Conservation (phyloP, 2,113 vertebrate species). For the Menura novaehollandiae region DNA sequence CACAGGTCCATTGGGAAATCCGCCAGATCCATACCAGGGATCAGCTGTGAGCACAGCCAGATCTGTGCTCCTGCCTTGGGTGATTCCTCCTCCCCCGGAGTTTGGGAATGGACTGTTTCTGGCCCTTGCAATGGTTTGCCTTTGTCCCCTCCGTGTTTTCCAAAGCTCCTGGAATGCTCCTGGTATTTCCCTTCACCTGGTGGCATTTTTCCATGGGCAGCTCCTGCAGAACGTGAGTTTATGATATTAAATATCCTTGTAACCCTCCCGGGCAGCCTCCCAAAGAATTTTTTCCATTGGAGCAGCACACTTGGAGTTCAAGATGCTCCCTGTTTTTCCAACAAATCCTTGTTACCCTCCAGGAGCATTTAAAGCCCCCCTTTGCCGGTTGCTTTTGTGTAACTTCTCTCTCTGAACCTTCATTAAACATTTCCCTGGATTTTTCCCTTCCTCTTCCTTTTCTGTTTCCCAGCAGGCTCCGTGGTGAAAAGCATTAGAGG, state of each 20-base stretch:
- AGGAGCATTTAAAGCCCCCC: neutral
- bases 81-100: too few species aligned
- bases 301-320: neutral
- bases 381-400: neutral
- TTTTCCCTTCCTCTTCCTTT: neutral
- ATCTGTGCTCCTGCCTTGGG: neutral
- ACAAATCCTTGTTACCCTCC: neutral
- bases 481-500: neutral
- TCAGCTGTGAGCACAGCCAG: neutral
- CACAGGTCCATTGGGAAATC: neutral
- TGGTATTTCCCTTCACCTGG: neutral
- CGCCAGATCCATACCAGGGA: rapidly evolving
- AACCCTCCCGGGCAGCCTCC: neutral
- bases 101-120: neutral
- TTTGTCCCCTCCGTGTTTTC: neutral
- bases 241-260: neutral
- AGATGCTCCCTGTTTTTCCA: neutral
- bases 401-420: neutral
- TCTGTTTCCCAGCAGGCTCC: neutral
- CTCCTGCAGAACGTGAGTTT: neutral
- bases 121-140: neutral
- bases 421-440: neutral
- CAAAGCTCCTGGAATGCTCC: too few species aligned
- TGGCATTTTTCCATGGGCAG: neutral
- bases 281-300: neutral